Conservation (phyloP, 2,113 vertebrate species). For the Albula goreensis region DNA sequence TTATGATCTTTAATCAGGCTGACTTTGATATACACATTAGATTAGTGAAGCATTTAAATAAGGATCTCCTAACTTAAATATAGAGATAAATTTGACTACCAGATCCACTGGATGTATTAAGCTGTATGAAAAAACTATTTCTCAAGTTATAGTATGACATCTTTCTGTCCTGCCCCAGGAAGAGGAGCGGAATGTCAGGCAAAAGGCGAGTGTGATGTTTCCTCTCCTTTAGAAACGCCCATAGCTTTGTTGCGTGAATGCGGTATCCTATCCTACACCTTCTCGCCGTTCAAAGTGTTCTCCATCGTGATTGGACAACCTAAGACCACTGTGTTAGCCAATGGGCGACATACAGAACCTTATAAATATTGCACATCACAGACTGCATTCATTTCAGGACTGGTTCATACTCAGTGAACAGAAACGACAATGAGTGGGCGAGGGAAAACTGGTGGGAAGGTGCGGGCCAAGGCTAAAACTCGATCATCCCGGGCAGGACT, state of each 20-base stretch:
- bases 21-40: too few relatives aligned
- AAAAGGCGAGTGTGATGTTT: not conserved
- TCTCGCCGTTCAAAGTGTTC: not conserved
- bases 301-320: not conserved
- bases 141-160: too few relatives aligned
- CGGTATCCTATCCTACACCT: not conserved
- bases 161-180: too few relatives aligned
- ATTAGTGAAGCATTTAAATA: too few relatives aligned
- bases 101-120: too few relatives aligned
- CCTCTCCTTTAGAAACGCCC: not conserved
- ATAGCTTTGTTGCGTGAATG: not conserved
- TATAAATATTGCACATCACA: not conserved
- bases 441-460: conserved; percentile 21
- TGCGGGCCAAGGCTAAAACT: conserved; percentile 14
- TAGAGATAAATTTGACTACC: too few relatives aligned
- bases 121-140: too few relatives aligned
- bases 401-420: not conserved
- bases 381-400: not conserved
- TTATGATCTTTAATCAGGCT: too few relatives aligned
- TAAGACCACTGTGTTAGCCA: not conserved
- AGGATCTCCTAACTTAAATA: too few relatives aligned
- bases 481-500: conserved; percentile 18
- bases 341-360: not conserved
- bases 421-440: not conserved
- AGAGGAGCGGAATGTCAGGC: too few relatives aligned